Percentiles rank a stretch among this genome's conserved stretches.
Conservation (phyloP, 2,797 vertebrate genomes). For the Lepus oiostolus region DNA sequence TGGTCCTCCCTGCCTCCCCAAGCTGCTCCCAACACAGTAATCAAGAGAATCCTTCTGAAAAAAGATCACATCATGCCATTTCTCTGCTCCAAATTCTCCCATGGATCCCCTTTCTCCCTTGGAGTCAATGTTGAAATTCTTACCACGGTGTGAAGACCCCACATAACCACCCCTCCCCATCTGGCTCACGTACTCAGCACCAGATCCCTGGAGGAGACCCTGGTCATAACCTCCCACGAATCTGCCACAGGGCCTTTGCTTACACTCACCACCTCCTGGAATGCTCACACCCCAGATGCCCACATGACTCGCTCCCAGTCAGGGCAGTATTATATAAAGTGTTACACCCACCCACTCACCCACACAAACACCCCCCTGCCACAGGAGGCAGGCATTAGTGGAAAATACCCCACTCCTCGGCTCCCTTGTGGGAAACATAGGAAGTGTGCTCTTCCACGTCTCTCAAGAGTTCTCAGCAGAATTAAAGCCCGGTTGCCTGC, state of each 20-base stretch:
- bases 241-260: not conserved
- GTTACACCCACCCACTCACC: no score
- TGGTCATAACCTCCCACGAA: not conserved
- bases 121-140: not conserved
- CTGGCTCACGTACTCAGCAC: not conserved
- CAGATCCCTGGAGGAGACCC: not conserved
- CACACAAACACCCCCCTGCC: not conserved
- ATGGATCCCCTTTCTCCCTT: not conserved
- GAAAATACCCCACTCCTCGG: not conserved
- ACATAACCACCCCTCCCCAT: not conserved
- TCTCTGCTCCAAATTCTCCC: not conserved
- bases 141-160: not conserved
- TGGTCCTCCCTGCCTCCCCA: not conserved
- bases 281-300: not conserved
- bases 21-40: not conserved
- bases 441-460: not conserved
- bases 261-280: not conserved
- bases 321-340: no score
- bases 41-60: not conserved
- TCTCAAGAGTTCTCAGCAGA: not conserved
- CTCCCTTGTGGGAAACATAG: not conserved
- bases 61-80: not conserved
- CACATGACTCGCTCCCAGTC: not conserved
- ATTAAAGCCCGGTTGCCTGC: no score
- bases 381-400: not conserved